These are phyloP conservation scores for Semnornis frantzii DNA, from an alignment of 2,113 vertebrate genomes.

Conservation along the genomic window DNA sequence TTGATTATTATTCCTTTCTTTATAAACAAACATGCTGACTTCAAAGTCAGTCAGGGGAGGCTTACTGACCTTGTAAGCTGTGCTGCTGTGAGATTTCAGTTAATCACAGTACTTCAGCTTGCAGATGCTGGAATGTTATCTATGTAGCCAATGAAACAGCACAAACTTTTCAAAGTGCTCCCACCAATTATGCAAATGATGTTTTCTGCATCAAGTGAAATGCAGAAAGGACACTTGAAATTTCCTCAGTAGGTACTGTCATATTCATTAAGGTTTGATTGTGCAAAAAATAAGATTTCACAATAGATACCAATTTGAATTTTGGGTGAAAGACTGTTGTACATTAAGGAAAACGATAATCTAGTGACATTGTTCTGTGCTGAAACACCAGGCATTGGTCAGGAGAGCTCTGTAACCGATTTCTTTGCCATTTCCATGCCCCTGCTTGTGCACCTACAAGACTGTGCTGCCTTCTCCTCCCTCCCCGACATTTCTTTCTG, in stretches of 20 bases:
- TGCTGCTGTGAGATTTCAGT: neutral
- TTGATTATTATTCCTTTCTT: neutral
- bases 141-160: neutral
- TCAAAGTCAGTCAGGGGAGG: neutral
- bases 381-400: neutral
- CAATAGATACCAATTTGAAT: neutral
- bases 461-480: neutral
- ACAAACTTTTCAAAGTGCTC: neutral
- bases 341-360: neutral
- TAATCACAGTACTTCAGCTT: neutral
- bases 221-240: neutral
- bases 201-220: neutral
- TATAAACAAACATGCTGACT: conserved; percentile 1
- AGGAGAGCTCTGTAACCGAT: neutral
- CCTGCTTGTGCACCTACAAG: neutral
- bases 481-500: neutral
- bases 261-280: neutral
- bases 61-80: neutral
- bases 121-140: neutral
- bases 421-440: neutral
- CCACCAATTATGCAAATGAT: neutral
- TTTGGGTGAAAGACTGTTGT: neutral
- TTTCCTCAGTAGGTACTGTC: neutral
- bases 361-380: neutral
- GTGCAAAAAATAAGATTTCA: neutral